A percentile compares a stretch with the other conserved stretches of the same genome.
Conservation (phyloP, 2,888 invertebrate genomes). For the Aproaerema taeniolella region DNA sequence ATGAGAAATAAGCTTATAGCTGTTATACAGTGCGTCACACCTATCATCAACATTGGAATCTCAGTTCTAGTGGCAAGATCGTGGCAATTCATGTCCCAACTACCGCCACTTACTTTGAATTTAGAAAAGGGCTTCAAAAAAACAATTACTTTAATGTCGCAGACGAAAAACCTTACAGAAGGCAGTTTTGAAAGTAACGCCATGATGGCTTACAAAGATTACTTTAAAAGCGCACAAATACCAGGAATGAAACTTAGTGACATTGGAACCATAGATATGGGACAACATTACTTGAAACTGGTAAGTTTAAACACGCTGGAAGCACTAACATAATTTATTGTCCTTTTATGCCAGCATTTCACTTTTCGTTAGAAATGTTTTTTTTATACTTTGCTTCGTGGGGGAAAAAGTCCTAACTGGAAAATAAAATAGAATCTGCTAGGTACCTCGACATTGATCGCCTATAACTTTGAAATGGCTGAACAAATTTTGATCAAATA, state of each 20-base stretch:
- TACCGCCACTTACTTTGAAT: constrained; percentile 78
- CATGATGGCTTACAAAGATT: constrained; percentile 50
- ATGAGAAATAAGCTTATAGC: constrained; percentile 58
- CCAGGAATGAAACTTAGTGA: constrained; percentile 47
- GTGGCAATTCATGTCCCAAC: constrained; percentile 66
- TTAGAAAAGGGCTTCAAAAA: constrained; percentile 58
- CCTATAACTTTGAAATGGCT: too few species aligned
- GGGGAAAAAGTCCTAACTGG: too few species aligned
- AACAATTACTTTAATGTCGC: constrained; percentile 54
- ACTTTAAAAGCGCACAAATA: constrained; percentile 41
- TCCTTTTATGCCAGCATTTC: too few species aligned
- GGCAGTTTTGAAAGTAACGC: constrained; percentile 40
- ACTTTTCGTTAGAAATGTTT: not conserved
- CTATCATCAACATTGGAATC: constrained; percentile 61
- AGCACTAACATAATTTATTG: too few species aligned
- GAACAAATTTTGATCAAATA: too few species aligned
- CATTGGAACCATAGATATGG: constrained; percentile 47
- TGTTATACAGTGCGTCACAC: constrained; percentile 61
- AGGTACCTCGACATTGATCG: too few species aligned
- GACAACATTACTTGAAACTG: constrained; percentile 61
- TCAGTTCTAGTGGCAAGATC: constrained; percentile 62
- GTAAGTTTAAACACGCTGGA: too few species aligned
- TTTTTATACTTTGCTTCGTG: too few species aligned
- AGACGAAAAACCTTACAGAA: constrained; percentile 35
- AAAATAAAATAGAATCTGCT: too few species aligned